Percentiles rank a stretch among this genome's conserved stretches.
Conservation (phyloP, 2,113 vertebrate species). For the Hippopotamus amphibius region DNA sequence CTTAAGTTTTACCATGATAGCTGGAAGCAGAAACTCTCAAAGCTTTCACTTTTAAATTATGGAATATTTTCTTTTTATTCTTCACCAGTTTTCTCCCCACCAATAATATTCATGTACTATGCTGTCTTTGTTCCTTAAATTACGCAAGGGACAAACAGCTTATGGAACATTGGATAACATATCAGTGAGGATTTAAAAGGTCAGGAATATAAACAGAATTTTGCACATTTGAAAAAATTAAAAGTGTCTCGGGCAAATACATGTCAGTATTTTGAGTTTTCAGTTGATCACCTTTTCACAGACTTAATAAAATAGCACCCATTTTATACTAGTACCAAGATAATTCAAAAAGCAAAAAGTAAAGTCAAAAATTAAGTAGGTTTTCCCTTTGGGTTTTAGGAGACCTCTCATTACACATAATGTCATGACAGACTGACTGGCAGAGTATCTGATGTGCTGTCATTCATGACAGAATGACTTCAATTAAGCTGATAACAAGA, state of each 20-base stretch:
- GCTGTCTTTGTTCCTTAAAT: constrained; percentile 36
- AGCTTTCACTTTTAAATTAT: not conserved
- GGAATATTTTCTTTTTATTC: constrained; percentile 38
- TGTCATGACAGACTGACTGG: constrained; percentile 84
- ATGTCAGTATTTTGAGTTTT: not conserved
- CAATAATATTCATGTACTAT: constrained; percentile 47
- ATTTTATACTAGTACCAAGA: not conserved
- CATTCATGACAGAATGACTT: constrained; percentile 85
- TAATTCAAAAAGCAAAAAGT: constrained; percentile 77
- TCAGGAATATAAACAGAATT: constrained; percentile 46
- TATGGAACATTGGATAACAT: constrained; percentile 38
- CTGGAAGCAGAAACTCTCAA: not conserved
- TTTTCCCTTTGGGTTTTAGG: constrained; percentile 83
- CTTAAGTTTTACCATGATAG: not conserved
- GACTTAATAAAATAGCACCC: not conserved
- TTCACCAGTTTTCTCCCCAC: not conserved
- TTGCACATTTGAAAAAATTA: constrained; percentile 69
- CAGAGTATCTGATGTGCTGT: constrained; percentile 84
- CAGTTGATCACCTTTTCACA: not conserved
- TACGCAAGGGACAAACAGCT: constrained; percentile 73
- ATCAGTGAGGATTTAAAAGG: not conserved
- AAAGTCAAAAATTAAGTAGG: constrained; percentile 80
- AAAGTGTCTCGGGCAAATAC: not conserved
- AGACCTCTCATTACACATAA: constrained; percentile 85
- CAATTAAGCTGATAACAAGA: constrained; percentile 85